These are phyloP conservation scores for Pseudomyrmex sp. DNA, from an alignment of 1,140 invertebrate species.

Conservation along the genomic window DNA sequence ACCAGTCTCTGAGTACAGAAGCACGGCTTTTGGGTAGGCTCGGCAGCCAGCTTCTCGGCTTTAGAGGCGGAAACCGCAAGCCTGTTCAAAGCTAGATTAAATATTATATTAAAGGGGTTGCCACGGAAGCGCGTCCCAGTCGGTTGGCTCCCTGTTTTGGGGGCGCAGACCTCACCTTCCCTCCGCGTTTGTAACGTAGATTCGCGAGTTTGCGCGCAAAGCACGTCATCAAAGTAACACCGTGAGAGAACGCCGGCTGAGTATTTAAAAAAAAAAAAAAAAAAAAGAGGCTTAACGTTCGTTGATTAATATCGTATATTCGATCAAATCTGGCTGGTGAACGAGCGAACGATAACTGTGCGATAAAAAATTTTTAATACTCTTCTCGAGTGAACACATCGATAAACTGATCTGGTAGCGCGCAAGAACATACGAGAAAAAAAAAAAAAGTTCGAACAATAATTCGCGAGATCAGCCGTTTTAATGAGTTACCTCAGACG, in stretches of 20 bases:
- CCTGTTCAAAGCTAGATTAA: constrained; percentile 86
- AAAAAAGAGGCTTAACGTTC: neutral
- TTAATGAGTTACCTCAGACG: constrained; percentile 80
- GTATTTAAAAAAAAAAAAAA: constrained; percentile 10
- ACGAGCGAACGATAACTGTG: neutral
- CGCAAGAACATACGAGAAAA: constrained; percentile 45
- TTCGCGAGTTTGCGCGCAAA: constrained; percentile 64
- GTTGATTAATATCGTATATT: constrained; percentile 37
- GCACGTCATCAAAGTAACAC: constrained; percentile 26
- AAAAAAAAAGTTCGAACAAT: constrained; percentile 59
- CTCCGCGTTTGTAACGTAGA: constrained; percentile 60
- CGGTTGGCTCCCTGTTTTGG: constrained; percentile 66
- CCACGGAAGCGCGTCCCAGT: constrained; percentile 78
- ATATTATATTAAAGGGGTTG: constrained; percentile 86
- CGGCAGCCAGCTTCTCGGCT: constrained; percentile 78
- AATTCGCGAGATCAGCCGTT: constrained; percentile 63
- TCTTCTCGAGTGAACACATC: constrained; percentile 29
- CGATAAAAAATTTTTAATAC: constrained; percentile 59
- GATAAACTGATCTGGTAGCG: constrained; percentile 43
- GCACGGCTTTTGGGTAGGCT: constrained; percentile 73
- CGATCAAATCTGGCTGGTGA: constrained; percentile 21
- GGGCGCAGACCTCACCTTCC: constrained; percentile 55
- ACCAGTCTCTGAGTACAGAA: constrained; percentile 56
- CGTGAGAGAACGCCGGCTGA: constrained; percentile 21
- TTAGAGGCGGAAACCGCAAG: constrained; percentile 83